Base-by-base conservation (phyloP, 2,888 invertebrate species). In the Chloromyia formosa region DNA sequence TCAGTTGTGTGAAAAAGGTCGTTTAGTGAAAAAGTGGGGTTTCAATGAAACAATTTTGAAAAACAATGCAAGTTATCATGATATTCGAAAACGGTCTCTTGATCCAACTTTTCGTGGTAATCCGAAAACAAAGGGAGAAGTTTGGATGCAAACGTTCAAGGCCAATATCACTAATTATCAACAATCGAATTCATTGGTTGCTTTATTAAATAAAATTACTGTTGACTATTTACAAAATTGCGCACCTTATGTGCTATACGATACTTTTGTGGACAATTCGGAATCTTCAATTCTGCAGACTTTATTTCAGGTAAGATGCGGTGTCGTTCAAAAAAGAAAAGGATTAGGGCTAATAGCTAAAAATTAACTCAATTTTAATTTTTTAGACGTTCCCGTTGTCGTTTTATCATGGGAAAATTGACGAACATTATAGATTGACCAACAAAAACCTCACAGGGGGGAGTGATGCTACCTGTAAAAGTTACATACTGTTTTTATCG, bases 221-320 rank as follows among this genome's bases (percentile, higher is more conserved):
- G 64, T 84, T 0, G 87, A 88, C 9, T 89, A 92, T 83, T 82
- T 92, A 27, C 84, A 83, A n/a, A 89, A 89, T 74, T 93, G 93
- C 79, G 88, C 88, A 0, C 89, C 91, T 1, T 87, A 90, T 1
- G 87, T 92, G 76, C 86, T 92, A n/a, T 92, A 92, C 78, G 92
- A 93, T 76, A 85, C 80, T 74, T 86, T 85, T 80, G 87, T 90
- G 0, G 88, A 89, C 81, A 83, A 86, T 2, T 86, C 86, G 49
- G 89, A 90, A 68, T 87, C 86, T 64, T 84, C 87, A 54, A 80
- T 92, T 12, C 81, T 92, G 78, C 87, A 90, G 82, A 86, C 87
- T 75, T 83, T 92, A 0, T 86, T 92, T 54, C 82, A 81, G 80
- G 84, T 84, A 75, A 69, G n/a, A n/a, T 77, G 27, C 23, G 16